Percentiles rank a stretch among this genome's conserved stretches.
These are phyloP conservation scores for Tor tambroides DNA, from an alignment of 2,113 vertebrate genomes.

Conservation along the genomic window DNA sequence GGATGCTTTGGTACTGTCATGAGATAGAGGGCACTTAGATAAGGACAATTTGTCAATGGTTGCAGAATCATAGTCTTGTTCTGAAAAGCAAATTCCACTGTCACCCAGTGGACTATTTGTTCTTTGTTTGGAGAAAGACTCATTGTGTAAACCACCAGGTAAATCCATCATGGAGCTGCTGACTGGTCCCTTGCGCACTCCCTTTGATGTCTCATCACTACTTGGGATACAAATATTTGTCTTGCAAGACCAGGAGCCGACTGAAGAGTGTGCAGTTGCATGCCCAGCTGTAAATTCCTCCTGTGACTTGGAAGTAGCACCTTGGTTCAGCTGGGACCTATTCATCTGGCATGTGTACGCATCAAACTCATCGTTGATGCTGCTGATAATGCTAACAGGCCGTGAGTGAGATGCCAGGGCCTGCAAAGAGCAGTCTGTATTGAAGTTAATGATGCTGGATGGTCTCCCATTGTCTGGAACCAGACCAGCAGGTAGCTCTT, in stretches of 20 bases:
- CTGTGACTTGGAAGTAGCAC: slow-evolving; percentile 66
- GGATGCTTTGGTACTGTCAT: slow-evolving; percentile 79
- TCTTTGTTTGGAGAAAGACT: slow-evolving; percentile 64
- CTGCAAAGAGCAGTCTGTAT: slow-evolving; percentile 81
- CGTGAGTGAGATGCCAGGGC: slow-evolving; percentile 79
- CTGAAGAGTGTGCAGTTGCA: slow-evolving; percentile 69
- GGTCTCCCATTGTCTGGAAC: slow-evolving; percentile 82
- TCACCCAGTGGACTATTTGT: slow-evolving; percentile 80
- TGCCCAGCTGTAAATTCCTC: slow-evolving; percentile 66
- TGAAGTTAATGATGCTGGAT: slow-evolving; percentile 84
- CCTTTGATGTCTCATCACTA: slow-evolving; percentile 59
- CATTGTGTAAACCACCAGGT: slow-evolving; percentile 57
- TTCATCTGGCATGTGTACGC: slow-evolving; percentile 79
- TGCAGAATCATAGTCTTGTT: slow-evolving; percentile 72
- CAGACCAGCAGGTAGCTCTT: slow-evolving; percentile 82
- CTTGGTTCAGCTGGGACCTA: slow-evolving; percentile 69
- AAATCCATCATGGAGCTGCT: slow-evolving; percentile 65
- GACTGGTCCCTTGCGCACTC: slow-evolving; percentile 25
- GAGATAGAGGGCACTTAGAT: slow-evolving; percentile 75
- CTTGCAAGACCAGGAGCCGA: slow-evolving; percentile 76
- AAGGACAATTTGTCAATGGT: slow-evolving; percentile 79
- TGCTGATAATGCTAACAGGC: slow-evolving; percentile 94
- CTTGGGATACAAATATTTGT: slow-evolving; percentile 67
- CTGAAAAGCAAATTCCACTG: slow-evolving; percentile 81
- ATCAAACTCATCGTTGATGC: slow-evolving; percentile 92